These are phyloP conservation scores for Drosophila cyrtoloma DNA, from an alignment of 2,888 invertebrate genomes.

Conservation along the genomic window DNA sequence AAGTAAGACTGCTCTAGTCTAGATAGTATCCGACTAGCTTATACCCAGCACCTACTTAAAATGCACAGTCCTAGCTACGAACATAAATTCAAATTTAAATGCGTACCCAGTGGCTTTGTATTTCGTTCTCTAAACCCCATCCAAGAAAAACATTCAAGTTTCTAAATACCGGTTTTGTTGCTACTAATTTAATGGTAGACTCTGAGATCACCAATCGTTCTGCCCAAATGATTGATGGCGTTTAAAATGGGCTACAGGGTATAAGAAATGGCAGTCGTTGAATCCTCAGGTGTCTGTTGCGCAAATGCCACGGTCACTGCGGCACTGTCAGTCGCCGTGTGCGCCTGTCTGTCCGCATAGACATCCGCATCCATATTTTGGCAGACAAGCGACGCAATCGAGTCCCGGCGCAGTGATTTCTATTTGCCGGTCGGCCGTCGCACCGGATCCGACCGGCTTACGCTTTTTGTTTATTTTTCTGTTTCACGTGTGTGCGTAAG, in stretches of 20 bases:
- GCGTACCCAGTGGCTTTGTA: not conserved
- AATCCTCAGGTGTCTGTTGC: constrained; percentile 75
- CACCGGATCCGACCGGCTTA: constrained; percentile 8
- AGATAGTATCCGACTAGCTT: not conserved
- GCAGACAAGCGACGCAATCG: constrained; percentile 6
- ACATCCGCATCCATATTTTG: constrained; percentile 21
- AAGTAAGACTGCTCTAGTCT: not conserved
- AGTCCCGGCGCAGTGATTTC: constrained; percentile 6
- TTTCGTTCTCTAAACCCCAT: not conserved
- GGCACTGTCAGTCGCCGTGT: constrained; percentile 60
- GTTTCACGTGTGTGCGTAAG: constrained; percentile 41
- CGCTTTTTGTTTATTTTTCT: not conserved
- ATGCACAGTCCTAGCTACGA: not conserved
- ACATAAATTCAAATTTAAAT: not conserved
- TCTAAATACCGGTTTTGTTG: not conserved
- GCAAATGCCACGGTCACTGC: constrained; percentile 65
- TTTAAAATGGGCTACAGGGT: constrained; percentile 4
- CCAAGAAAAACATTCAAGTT: not conserved
- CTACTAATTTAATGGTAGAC: no score
- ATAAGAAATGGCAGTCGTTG: constrained; percentile 20
- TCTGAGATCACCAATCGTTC: not conserved
- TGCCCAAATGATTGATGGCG: not conserved
- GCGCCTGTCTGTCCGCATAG: constrained; percentile 59
- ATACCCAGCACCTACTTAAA: not conserved
- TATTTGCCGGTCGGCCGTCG: constrained; percentile 25